These are phyloP conservation scores for Pseudomyrmex pallidus DNA, from an alignment of 1,140 invertebrate genomes.

Conservation along the genomic window DNA sequence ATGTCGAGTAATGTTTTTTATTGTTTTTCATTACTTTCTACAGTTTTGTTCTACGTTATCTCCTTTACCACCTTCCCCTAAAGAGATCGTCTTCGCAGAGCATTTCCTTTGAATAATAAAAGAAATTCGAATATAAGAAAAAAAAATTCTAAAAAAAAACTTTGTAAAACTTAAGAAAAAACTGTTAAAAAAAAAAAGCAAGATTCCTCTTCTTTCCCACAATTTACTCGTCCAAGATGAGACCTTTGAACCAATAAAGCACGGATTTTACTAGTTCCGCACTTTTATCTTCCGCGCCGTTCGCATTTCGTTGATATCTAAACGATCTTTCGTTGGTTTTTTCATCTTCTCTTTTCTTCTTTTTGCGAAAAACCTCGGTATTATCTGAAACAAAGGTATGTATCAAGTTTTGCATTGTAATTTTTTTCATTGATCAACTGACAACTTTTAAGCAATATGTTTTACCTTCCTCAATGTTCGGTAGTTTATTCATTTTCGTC, in stretches of 20 bases:
- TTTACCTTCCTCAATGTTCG: slow-evolving; percentile 13
- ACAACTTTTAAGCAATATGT: background rate
- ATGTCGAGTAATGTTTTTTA: too few relatives aligned
- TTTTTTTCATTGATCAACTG: background rate
- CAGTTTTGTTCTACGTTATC: slow-evolving; percentile 51
- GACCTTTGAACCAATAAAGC: slow-evolving; percentile 71
- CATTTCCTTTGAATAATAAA: too few relatives aligned
- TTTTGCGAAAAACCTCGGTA: background rate
- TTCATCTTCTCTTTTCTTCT: background rate
- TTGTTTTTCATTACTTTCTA: too few relatives aligned
- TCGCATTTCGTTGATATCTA: slow-evolving; percentile 70
- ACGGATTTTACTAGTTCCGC: slow-evolving; percentile 67
- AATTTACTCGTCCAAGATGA: slow-evolving; percentile 41
- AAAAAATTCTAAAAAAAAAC: too few relatives aligned
- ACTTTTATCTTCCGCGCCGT: slow-evolving; percentile 40
- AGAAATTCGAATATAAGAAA: too few relatives aligned
- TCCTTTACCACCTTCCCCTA: background rate
- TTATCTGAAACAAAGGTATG: slow-evolving; percentile 28
- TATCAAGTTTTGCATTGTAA: background rate
- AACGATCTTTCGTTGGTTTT: slow-evolving; percentile 28
- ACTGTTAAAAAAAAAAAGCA: too few relatives aligned
- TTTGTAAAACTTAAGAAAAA: too few relatives aligned
- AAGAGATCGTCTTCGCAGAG: too few relatives aligned
- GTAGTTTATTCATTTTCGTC: slow-evolving; percentile 2
- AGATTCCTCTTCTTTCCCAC: background rate